Base-by-base conservation (phyloP, 64 coral and sea anemone species). In the Trachythela sp. region DNA sequence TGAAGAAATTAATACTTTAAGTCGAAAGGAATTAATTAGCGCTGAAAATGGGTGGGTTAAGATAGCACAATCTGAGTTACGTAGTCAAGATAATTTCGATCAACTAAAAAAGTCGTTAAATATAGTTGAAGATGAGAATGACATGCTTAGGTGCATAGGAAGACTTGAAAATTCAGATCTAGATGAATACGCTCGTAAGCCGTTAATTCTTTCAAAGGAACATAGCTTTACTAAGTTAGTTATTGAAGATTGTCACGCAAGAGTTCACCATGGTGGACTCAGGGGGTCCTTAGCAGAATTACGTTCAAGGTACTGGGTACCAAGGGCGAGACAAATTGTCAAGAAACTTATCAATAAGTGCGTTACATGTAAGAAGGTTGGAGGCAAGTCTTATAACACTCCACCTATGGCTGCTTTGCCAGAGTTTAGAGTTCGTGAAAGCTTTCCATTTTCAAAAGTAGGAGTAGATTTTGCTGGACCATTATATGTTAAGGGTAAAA, bases 251-350 rank as follows among this genome's bases (percentile, higher is more conserved):
- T 64, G 56, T 24, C 56, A 64, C 15, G 22, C 0, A 24, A 64
- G 24, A 26, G 56, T 64, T 24, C 56, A 64, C 56, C 56, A 27
- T 64, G 22, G 56, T n/a, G 56, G 56, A 0, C 56, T 64, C 1
- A 64, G 24, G 22, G 56, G 20, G 24, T 64, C 24, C 8, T 80
- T 80, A 80, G 75, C 75, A 0, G 75, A 80, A 22, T 68, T 68
- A 68, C 59, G 59, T 31, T 68, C 59, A n/a, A 68, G 75, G 32
- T 80, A 80, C 34, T 80, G 75, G 75, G 75, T 80, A 22, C 75
- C 56, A 80, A 80, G 8, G 38, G 75, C 14, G 2, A 37, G 75
- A 37, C 75, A 80, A 80, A 22, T 22, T 8, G 8, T 39, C 0
- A 80, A 80, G 75, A 80, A 80, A 39, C 9, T 36, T 8, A 35